phyloP scores from a whole-genome alignment of 64 coral and sea anemone species.

The Stichodactyla helianthus region DNA sequence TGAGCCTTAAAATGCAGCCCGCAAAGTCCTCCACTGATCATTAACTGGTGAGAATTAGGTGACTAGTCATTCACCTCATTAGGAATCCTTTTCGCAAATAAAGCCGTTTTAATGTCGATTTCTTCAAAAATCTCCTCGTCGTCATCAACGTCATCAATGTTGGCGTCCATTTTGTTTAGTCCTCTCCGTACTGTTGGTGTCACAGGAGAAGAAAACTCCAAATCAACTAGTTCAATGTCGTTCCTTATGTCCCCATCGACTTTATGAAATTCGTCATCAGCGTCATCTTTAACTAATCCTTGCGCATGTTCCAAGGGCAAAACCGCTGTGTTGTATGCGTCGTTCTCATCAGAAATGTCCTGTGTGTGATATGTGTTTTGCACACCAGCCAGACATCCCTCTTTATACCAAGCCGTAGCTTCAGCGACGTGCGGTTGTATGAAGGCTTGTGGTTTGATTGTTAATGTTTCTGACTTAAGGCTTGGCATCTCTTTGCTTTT shows the following conservation, averaged over 20 bases:
- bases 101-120: not conserved
- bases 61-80: not conserved
- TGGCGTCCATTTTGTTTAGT: constrained; percentile 4
- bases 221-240: not conserved
- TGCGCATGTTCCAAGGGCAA: not conserved
- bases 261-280: not conserved
- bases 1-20: no score
- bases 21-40: no score
- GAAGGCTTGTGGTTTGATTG: not conserved
- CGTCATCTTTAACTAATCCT: not conserved
- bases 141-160: not conserved
- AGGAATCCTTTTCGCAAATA: not conserved
- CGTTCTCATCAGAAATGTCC: not conserved
- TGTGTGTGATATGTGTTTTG: no score
- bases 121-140: not conserved
- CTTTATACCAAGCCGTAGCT: not conserved
- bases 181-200: not conserved
- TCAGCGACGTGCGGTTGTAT: not conserved
- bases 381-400: not conserved
- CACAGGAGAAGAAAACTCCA: not conserved
- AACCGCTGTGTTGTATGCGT: not conserved
- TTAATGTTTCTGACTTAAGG: not conserved
- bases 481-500: constrained; percentile 44
- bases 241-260: constrained; percentile 1
- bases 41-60: no score